Evolutionary conservation across 1,140 invertebrate species (phyloP).

Genomic region (Drosophila mayri): DNA sequence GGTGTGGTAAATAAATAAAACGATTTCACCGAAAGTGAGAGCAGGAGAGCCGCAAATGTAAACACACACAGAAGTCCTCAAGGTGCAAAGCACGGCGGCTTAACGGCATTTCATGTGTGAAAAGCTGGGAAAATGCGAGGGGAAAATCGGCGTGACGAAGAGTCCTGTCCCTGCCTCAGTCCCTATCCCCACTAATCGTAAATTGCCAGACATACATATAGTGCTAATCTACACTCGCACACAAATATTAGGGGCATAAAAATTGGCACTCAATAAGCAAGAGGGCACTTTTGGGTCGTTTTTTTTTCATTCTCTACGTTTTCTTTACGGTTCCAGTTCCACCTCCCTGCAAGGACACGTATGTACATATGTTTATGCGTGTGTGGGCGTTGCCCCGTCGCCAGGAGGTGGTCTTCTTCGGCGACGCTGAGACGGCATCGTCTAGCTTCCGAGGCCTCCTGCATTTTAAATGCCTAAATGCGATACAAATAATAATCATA

Average conservation of each 20-base stretch:
- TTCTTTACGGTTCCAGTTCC: slow-evolving; percentile 10
- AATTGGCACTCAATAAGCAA: slow-evolving; percentile 81
- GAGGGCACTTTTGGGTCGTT: slow-evolving; percentile 70
- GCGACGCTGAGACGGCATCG: slow-evolving; percentile 46
- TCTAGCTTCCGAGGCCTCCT: slow-evolving; percentile 30
- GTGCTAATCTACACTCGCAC: slow-evolving; percentile 56
- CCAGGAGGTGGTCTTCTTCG: slow-evolving; percentile 21
- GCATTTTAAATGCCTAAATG: slow-evolving; percentile 75
- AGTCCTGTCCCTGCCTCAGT: slow-evolving; percentile 28
- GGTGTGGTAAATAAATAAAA: slow-evolving; percentile 75
- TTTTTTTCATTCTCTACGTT: background rate
- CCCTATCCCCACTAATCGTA: slow-evolving; percentile 51
- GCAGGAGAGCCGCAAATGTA: slow-evolving; percentile 58
- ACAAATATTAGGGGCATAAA: slow-evolving; percentile 72
- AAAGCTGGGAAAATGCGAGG: slow-evolving; percentile 13
- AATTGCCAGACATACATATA: slow-evolving; percentile 47
- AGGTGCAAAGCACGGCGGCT: slow-evolving; percentile 61
- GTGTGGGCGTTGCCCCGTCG: slow-evolving; percentile 37
- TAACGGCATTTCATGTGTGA: slow-evolving; percentile 23
- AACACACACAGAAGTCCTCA: slow-evolving; percentile 54
- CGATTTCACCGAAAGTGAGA: slow-evolving; percentile 52
- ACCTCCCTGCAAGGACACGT: slow-evolving; percentile 18
- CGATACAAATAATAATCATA: slow-evolving; percentile 46
- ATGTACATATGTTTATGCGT: slow-evolving; percentile 20
- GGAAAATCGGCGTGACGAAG: slow-evolving; percentile 25